Conservation (phyloP, 2,888 invertebrate species). For the Morpho achilles region DNA sequence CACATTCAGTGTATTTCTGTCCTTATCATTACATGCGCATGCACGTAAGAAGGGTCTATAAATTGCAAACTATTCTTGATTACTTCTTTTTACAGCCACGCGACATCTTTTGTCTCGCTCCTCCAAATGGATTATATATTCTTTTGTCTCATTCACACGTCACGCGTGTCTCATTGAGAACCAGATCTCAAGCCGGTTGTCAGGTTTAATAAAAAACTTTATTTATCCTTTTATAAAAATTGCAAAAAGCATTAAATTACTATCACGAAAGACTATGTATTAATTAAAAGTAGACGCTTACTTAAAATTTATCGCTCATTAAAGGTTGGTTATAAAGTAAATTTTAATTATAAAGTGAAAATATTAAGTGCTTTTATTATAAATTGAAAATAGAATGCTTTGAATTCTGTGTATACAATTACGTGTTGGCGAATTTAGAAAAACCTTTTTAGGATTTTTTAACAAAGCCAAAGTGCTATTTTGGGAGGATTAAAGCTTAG, state of each 20-base stretch:
- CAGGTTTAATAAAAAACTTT: slow-evolving; percentile 21
- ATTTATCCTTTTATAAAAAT: slow-evolving; percentile 32
- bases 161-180: slow-evolving; percentile 34
- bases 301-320: too few species aligned
- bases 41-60: slow-evolving; percentile 9
- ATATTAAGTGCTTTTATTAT: too few species aligned
- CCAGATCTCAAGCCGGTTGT: slow-evolving; percentile 36
- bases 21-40: not conserved
- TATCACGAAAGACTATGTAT: not conserved
- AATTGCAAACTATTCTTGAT: slow-evolving; percentile 23
- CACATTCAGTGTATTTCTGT: slow-evolving; percentile 9
- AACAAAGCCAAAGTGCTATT: too few species aligned
- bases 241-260: slow-evolving; percentile 1
- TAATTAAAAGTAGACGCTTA: too few species aligned
- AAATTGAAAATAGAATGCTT: too few species aligned
- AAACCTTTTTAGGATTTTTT: too few species aligned
- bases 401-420: too few species aligned
- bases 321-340: too few species aligned
- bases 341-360: too few species aligned
- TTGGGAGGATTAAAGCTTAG: too few species aligned
- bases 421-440: too few species aligned
- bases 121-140: slow-evolving; percentile 1
- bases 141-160: slow-evolving; percentile 31
- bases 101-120: slow-evolving; percentile 32
- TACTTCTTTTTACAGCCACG: slow-evolving; percentile 24